Conservation (phyloP, 2,113 vertebrate genomes). For the Gymnocephalus cernua region DNA sequence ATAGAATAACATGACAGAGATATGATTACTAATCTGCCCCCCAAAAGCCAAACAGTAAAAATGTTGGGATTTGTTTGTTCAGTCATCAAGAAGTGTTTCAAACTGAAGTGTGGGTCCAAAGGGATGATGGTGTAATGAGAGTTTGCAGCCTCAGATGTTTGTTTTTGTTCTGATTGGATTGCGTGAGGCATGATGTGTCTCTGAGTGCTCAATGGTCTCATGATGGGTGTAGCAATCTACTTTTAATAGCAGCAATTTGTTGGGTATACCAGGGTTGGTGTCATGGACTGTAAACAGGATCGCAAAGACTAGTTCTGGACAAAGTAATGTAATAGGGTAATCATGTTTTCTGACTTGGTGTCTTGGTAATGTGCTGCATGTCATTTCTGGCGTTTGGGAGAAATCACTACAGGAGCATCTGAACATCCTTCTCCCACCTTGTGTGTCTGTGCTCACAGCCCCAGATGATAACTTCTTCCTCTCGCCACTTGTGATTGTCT, state of each 20-base stretch:
- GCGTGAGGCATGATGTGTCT: constrained; percentile 71
- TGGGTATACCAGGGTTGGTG: constrained; percentile 42
- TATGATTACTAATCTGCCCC: constrained; percentile 79
- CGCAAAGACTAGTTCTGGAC: constrained; percentile 24
- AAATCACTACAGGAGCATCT: constrained; percentile 1
- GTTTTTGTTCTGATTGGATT: constrained; percentile 78
- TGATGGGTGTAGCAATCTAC: constrained; percentile 65
- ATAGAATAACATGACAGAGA: constrained; percentile 80
- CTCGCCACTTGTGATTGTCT: constrained; percentile 28
- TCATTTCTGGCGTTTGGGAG: neutral
- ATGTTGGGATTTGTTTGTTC: constrained; percentile 78
- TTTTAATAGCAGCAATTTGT: constrained; percentile 77
- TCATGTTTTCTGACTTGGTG: constrained; percentile 30
- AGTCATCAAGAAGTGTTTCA: constrained; percentile 80
- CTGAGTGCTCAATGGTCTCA: constrained; percentile 50
- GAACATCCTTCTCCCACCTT: constrained; percentile 9
- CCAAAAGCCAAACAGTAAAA: constrained; percentile 72
- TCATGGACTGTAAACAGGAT: constrained; percentile 43
- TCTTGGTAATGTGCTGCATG: neutral
- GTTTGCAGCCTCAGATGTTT: constrained; percentile 75
- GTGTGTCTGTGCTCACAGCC: neutral
- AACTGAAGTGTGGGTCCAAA: constrained; percentile 64
- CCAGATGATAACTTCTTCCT: neutral
- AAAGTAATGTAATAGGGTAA: constrained; percentile 27
- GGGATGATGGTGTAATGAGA: constrained; percentile 68